These are phyloP conservation scores for Paramormyrops kingsleyae DNA, from an alignment of 2,113 vertebrate genomes.

Conservation along the genomic window DNA sequence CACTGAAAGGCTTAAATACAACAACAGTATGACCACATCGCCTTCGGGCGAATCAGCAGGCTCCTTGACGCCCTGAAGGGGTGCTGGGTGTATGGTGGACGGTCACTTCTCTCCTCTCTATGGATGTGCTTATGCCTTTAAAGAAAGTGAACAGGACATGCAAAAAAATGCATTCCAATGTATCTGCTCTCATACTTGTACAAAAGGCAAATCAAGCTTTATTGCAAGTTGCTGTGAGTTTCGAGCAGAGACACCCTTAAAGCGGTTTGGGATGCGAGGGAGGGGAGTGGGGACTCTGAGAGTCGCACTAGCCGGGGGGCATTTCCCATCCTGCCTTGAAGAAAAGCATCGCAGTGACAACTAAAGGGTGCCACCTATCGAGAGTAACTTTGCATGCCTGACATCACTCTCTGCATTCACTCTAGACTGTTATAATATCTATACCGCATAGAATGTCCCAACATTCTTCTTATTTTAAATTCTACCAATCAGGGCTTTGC, in stretches of 20 bases:
- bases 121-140: neutral
- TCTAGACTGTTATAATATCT: neutral
- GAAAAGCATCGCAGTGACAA: conserved; percentile 38
- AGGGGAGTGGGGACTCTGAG: conserved; percentile 36
- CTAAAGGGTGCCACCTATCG: conserved; percentile 33
- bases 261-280: conserved; percentile 38
- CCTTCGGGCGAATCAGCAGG: neutral
- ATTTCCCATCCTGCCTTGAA: conserved; percentile 43
- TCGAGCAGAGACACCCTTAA: conserved; percentile 29
- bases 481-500: neutral
- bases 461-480: neutral
- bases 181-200: neutral
- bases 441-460: neutral
- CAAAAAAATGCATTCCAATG: neutral
- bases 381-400: neutral
- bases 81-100: neutral
- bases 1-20: neutral
- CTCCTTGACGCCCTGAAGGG: neutral
- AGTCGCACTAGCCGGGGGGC: conserved; percentile 41
- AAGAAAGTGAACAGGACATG: neutral
- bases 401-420: neutral
- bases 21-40: neutral
- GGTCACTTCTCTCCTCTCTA: neutral
- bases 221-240: conserved; percentile 30
- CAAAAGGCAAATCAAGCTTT: neutral